Base-by-base conservation (phyloP, 2,113 vertebrate genomes). In the Chrysemys picta region DNA sequence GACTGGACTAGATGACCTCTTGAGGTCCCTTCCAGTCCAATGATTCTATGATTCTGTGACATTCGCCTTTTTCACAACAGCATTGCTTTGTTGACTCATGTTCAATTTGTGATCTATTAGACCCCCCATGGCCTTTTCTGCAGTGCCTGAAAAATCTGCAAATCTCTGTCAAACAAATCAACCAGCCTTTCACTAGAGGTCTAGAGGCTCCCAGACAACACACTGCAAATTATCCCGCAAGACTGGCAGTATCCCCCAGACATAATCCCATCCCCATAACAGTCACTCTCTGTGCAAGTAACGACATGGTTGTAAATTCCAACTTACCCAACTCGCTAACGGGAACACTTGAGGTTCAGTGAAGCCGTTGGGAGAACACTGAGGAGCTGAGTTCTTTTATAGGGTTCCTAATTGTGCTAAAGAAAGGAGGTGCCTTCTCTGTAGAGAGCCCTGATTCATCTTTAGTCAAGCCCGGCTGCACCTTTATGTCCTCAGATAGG, bases 401-500 rank as follows among this genome's bases (percentile, higher is more conserved):
- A 98, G 96, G 93, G 84, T 87, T 94, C 90, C 35, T 31, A 91
- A 59, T 1, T 29, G 88, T 59, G 57, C 84, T 75, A 2, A 3
- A 12, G 52, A 72, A 86, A 85, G 98, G 96, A 95, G 93, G 93
- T 97, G 84, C 96, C 95, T 90, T 95, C 8, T 87, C 96, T 94
- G 96, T 96, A 96, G 90, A 57, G 91, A 90, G 94, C 84, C 80
- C 93, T 98, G 98, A 97, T 97, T 98, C 97, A 98, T 97, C 97
- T 91, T 22, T 76, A 94, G 89, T 93, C 96, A 87, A 94, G 80
- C 93, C 85, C 97, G 89, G 95, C 92, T 96, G 93, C 94, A 93
- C 97, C 97, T 97, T 90, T 85, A 89, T 50, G 78, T 86, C 88
- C 94, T 93, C 93, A 96, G 94, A 97, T 87, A 94, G 93, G 96